These are phyloP conservation scores for Hypomesus transpacificus DNA, from an alignment of 2,113 vertebrate species.

Conservation along the genomic window DNA sequence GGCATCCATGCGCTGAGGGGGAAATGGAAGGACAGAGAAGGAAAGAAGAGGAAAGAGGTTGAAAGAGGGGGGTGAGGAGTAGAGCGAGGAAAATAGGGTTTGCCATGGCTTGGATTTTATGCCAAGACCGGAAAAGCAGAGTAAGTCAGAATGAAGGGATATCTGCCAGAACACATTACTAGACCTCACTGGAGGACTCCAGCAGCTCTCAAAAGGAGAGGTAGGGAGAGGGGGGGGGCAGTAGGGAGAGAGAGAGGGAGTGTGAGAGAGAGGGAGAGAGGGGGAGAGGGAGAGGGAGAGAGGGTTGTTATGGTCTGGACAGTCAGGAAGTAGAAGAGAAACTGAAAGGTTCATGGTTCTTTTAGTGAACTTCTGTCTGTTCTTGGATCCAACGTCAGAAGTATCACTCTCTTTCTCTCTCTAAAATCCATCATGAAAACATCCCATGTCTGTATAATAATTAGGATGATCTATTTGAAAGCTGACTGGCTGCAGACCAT, in stretches of 20 bases:
- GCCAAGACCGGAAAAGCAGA: slow-evolving; percentile 52
- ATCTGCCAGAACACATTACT: slow-evolving; percentile 67
- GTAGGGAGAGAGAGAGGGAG: slow-evolving; percentile 1
- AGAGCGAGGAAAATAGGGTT: slow-evolving; percentile 53
- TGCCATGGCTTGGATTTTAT: slow-evolving; percentile 50
- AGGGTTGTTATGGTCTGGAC: too few relatives aligned
- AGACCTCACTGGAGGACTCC: slow-evolving; percentile 60
- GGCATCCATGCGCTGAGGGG: slow-evolving; percentile 35
- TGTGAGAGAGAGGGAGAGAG: not conserved
- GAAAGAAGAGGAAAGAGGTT: slow-evolving; percentile 49
- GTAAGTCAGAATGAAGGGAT: slow-evolving; percentile 58
- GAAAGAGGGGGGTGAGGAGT: slow-evolving; percentile 26
- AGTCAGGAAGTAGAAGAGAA: not conserved
- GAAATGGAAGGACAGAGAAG: slow-evolving; percentile 38
- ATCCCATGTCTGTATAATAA: not conserved
- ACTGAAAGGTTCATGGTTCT: slow-evolving; percentile 20
- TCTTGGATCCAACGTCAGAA: slow-evolving; percentile 23
- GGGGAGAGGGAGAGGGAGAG: not conserved
- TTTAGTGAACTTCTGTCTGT: slow-evolving; percentile 40
- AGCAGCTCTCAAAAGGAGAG: slow-evolving; percentile 25
- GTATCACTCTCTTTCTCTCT: slow-evolving; percentile 11
- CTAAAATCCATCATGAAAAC: not conserved
- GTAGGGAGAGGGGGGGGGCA: too few relatives aligned
- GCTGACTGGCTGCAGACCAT: not conserved
- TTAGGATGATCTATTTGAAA: not conserved